Evolutionary conservation across 2,888 invertebrate genomes (phyloP).

Genomic region (Chrysomela aeneicollis): DNA sequence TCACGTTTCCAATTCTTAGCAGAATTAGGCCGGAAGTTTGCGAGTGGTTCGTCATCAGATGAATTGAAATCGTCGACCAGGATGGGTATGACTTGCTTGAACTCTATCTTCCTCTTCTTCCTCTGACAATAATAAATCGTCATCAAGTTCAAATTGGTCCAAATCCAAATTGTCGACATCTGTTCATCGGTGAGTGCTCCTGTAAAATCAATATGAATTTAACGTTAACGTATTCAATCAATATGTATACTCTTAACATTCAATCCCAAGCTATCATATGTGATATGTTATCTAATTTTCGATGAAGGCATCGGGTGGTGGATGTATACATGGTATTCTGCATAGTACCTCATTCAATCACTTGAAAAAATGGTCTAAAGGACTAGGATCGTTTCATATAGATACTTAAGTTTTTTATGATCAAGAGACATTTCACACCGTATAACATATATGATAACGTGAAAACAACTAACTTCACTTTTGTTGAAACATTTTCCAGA

Average conservation of each 20-base stretch:
- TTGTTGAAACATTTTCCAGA: neutral
- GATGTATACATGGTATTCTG: neutral
- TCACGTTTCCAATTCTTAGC: slow-evolving; percentile 11
- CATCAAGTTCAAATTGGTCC: slow-evolving; percentile 5
- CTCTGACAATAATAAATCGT: neutral
- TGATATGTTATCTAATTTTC: slow-evolving; percentile 7
- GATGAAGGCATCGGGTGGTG: neutral
- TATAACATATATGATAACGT: neutral
- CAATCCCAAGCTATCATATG: neutral
- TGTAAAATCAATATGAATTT: neutral
- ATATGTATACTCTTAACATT: neutral
- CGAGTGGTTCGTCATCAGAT: slow-evolving; percentile 7
- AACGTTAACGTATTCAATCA: neutral
- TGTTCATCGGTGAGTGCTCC: neutral
- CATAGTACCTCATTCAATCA: neutral
- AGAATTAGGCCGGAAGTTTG: slow-evolving; percentile 11
- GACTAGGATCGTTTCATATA: slow-evolving; percentile 1
- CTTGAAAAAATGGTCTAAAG: neutral
- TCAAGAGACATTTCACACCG: slow-evolving; percentile 9
- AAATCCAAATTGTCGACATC: slow-evolving; percentile 6
- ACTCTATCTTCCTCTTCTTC: neutral
- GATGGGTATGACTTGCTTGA: slow-evolving; percentile 3
- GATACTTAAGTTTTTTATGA: no score
- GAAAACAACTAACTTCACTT: slow-evolving; percentile 5
- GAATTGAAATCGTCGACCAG: neutral